Conservation (phyloP, 64 coral and sea anemone genomes). For the Hydrozoanthus tunicans region DNA sequence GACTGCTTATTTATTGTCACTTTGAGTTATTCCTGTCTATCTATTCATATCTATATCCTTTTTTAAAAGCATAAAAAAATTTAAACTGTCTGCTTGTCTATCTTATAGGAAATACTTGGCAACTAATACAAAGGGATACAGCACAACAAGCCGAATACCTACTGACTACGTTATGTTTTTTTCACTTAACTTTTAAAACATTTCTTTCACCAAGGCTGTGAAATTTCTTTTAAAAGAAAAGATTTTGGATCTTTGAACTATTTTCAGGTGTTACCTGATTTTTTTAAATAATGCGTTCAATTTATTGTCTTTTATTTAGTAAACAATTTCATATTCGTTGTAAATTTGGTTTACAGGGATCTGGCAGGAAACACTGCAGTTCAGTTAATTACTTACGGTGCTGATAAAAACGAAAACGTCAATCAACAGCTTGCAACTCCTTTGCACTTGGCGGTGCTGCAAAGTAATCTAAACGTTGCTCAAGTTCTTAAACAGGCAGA, state of each 20-base stretch:
- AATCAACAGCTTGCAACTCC: slow-evolving; percentile 12
- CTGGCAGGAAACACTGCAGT: background rate
- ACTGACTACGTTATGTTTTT: no score
- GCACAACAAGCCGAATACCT: no score
- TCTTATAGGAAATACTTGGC: no score
- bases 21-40: background rate
- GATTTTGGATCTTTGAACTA: no score
- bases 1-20: no score
- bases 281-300: background rate
- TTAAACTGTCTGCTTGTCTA: no score
- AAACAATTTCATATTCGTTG: background rate
- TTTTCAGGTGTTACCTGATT: no score
- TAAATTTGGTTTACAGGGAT: slow-evolving; percentile 1
- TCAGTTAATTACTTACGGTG: background rate
- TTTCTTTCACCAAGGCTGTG: no score
- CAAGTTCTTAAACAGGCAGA: slow-evolving; percentile 9
- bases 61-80: no score
- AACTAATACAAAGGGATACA: no score
- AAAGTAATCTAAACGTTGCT: background rate
- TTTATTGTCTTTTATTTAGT: background rate
- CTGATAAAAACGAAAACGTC: slow-evolving; percentile 13
- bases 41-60: background rate
- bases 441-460: slow-evolving; percentile 2
- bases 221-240: no score
- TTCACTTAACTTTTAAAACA: no score